phyloP scores from a whole-genome alignment of 2,113 vertebrate genomes.

The Ophthalmolycus amberensis region DNA sequence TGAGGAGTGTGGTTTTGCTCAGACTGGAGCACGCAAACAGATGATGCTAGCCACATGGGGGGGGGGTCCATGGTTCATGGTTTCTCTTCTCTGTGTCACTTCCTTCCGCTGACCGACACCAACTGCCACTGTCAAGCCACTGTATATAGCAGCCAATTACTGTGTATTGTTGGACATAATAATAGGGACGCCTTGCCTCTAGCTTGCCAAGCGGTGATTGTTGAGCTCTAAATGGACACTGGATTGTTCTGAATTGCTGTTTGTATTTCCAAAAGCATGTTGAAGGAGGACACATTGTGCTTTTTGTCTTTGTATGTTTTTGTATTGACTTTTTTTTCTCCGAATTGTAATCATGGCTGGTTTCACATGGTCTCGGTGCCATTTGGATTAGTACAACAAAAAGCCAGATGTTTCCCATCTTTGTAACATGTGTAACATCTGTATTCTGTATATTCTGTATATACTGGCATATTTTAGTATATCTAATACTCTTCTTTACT shows the following conservation, averaged over 20 bases:
- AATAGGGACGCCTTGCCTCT: conserved; percentile 15
- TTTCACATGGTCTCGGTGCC: neutral
- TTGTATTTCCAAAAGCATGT: conserved; percentile 33
- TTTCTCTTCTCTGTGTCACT: conserved; percentile 39
- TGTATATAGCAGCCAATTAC: conserved; percentile 59
- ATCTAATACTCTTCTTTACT: too few species aligned
- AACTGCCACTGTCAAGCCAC: conserved; percentile 46
- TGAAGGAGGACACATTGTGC: conserved; percentile 15
- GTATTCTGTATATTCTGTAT: too few species aligned
- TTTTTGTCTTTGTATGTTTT: conserved; percentile 13
- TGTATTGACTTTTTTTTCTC: neutral
- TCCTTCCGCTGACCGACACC: conserved; percentile 38
- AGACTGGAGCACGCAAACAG: conserved; percentile 31
- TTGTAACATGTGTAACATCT: conserved; percentile 10
- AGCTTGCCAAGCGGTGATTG: conserved; percentile 52
- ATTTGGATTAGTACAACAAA: neutral
- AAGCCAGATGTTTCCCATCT: conserved; percentile 21
- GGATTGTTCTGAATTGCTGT: conserved; percentile 39
- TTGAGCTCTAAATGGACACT: conserved; percentile 42
- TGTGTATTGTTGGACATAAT: conserved; percentile 56
- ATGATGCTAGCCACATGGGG: conserved; percentile 34
- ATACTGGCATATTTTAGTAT: too few species aligned
- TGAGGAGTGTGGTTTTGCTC: conserved; percentile 54
- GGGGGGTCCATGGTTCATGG: conserved; percentile 48
- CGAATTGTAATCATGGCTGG: neutral